Conservation (phyloP, 2,797 vertebrate genomes). For the Cetoscarus ocellatus region DNA sequence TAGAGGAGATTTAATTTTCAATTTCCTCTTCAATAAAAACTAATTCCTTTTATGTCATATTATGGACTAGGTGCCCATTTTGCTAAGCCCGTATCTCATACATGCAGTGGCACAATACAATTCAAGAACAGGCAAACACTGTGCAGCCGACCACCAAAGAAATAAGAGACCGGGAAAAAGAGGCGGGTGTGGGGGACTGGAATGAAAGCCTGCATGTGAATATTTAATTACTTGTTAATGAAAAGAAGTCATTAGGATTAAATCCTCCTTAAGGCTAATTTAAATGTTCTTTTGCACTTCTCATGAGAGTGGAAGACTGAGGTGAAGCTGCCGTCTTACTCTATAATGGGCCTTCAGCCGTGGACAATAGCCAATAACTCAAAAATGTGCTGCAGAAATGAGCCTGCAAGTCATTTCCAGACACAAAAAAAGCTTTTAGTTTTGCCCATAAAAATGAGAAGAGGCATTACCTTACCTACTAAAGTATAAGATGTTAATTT, state of each 20-base stretch:
- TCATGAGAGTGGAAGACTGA: slow-evolving; percentile 36
- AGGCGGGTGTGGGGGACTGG: not conserved
- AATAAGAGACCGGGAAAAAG: slow-evolving; percentile 36
- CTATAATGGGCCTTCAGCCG: slow-evolving; percentile 48
- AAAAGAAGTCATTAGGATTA: slow-evolving; percentile 74
- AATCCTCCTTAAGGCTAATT: slow-evolving; percentile 63
- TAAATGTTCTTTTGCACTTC: slow-evolving; percentile 56
- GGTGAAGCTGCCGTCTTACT: slow-evolving; percentile 36
- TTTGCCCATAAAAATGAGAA: slow-evolving; percentile 23
- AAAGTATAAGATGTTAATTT: slow-evolving; percentile 19
- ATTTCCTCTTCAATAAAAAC: slow-evolving; percentile 58
- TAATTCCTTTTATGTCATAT: slow-evolving; percentile 47
- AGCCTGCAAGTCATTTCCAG: slow-evolving; percentile 30
- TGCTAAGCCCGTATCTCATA: slow-evolving; percentile 55
- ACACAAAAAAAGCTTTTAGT: slow-evolving; percentile 34
- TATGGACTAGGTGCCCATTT: slow-evolving; percentile 47
- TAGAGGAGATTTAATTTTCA: slow-evolving; percentile 60
- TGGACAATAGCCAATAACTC: slow-evolving; percentile 57
- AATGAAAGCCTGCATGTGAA: slow-evolving; percentile 46
- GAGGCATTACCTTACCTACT: slow-evolving; percentile 12
- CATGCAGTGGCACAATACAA: slow-evolving; percentile 53
- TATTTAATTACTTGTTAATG: slow-evolving; percentile 75
- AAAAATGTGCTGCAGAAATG: slow-evolving; percentile 34
- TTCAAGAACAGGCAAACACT: slow-evolving; percentile 26
- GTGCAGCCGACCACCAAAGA: slow-evolving; percentile 41